These are phyloP conservation scores for Pyrocoelia pectoralis DNA, from an alignment of 2,888 invertebrate genomes.

Conservation along the genomic window DNA sequence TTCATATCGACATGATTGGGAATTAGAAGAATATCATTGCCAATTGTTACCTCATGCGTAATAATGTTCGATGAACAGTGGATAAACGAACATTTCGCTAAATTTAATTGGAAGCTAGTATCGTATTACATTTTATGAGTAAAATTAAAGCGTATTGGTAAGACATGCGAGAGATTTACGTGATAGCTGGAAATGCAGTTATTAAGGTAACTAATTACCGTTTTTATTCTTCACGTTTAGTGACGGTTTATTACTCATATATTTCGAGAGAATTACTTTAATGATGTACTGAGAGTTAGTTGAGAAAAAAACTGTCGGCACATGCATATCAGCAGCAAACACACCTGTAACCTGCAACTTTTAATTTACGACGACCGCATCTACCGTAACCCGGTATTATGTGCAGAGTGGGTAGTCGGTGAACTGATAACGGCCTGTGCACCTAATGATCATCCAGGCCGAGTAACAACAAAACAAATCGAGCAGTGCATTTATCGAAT, in stretches of 20 bases:
- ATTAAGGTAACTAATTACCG: background rate
- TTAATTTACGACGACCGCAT: constrained; percentile 40
- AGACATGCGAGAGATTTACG: background rate
- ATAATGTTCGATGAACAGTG: too few relatives aligned
- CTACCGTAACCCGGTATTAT: constrained; percentile 25
- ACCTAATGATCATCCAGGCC: constrained; percentile 50
- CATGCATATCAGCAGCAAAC: background rate
- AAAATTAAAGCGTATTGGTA: too few relatives aligned
- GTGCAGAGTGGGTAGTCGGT: constrained; percentile 35
- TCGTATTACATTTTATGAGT: too few relatives aligned
- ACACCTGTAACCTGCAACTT: constrained; percentile 27
- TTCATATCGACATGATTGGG: too few relatives aligned
- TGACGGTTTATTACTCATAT: background rate
- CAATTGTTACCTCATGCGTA: too few relatives aligned
- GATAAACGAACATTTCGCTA: too few relatives aligned
- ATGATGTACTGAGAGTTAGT: constrained; percentile 1
- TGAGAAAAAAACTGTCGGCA: background rate
- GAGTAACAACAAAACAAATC: constrained; percentile 54
- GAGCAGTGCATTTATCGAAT: constrained; percentile 58
- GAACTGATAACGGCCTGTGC: constrained; percentile 45
- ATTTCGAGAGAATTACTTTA: background rate
- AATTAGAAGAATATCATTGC: too few relatives aligned
- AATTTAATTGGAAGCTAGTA: too few relatives aligned
- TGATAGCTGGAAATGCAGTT: background rate
- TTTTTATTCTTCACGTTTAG: background rate